These are phyloP conservation scores for Phoenicopterus ruber DNA, from an alignment of 2,113 vertebrate genomes.

Conservation along the genomic window DNA sequence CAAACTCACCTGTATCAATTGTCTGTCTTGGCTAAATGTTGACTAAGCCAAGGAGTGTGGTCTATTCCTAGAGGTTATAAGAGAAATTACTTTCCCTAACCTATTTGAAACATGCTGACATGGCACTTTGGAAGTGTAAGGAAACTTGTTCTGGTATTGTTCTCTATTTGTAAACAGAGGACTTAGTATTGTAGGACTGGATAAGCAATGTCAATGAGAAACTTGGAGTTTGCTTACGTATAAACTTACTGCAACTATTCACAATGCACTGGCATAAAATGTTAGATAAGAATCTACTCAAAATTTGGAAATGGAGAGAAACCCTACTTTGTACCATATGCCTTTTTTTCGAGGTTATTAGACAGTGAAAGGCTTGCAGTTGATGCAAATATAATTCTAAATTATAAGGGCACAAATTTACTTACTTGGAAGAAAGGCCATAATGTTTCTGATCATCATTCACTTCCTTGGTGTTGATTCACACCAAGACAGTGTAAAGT, in stretches of 20 bases:
- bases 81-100: neutral
- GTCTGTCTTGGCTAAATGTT: neutral
- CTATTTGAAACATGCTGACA: neutral
- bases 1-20: neutral
- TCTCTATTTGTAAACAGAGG: neutral
- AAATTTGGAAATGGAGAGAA: neutral
- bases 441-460: neutral
- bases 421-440: neutral
- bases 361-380: neutral
- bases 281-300: neutral
- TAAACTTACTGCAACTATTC: neutral
- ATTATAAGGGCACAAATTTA: neutral
- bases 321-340: neutral
- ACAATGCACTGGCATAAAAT: neutral
- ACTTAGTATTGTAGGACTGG: neutral
- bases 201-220: neutral
- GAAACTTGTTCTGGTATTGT: neutral
- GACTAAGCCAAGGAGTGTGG: neutral
- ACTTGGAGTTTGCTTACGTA: neutral
- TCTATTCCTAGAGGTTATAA: neutral
- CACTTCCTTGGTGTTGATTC: neutral
- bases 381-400: neutral
- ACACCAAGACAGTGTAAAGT: neutral
- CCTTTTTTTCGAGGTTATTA: neutral
- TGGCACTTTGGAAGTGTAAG: neutral